phyloP scores from a whole-genome alignment of 2,797 vertebrate genomes.

The Spheniscus humboldti region DNA sequence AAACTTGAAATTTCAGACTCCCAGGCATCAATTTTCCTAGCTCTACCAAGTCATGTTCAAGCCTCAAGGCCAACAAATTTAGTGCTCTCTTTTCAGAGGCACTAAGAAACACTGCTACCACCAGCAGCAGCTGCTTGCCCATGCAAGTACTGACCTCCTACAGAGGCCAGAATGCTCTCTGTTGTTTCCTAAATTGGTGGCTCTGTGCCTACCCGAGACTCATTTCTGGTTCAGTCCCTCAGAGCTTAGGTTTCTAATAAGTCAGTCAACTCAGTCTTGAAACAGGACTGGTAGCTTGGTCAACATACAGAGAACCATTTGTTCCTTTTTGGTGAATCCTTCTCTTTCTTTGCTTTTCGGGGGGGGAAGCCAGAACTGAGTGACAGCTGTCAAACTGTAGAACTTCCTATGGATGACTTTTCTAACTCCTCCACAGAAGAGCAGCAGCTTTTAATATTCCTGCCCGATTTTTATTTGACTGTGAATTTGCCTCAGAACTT shows the following conservation, averaged over 20 bases:
- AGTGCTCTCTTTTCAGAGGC: not conserved
- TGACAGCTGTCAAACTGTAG: not conserved
- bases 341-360: not conserved
- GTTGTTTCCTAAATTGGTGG: not conserved
- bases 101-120: not conserved
- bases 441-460: not conserved
- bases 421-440: not conserved
- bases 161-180: not conserved
- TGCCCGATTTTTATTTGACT: not conserved
- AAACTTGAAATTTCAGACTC: conserved; percentile 3
- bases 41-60: conserved; percentile 40
- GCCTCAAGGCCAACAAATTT: conserved; percentile 27
- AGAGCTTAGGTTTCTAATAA: not conserved
- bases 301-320: fast-evolving
- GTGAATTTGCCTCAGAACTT: not conserved
- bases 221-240: not conserved
- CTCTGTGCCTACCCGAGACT: not conserved
- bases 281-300: not conserved
- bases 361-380: not conserved
- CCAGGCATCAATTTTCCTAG: not conserved
- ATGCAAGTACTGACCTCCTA: conserved; percentile 4
- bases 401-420: not conserved
- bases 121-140: not conserved
- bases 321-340: not conserved
- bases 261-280: not conserved